These are phyloP conservation scores for Nesogale talazaci DNA, from an alignment of 2,113 vertebrate genomes.

Conservation along the genomic window DNA sequence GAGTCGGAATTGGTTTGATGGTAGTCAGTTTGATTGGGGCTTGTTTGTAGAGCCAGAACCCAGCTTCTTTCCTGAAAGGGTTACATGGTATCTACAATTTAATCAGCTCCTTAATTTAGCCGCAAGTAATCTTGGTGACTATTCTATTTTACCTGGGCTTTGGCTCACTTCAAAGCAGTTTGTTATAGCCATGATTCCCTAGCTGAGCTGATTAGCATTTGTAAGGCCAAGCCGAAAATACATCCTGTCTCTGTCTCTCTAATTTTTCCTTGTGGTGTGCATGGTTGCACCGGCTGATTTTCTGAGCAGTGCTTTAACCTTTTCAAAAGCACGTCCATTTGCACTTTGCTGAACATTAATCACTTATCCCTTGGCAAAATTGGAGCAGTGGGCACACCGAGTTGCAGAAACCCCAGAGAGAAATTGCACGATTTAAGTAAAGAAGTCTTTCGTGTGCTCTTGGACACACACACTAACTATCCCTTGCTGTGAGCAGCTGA, in stretches of 20 bases:
- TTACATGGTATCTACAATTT: slow-evolving; percentile 41
- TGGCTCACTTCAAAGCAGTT: not conserved
- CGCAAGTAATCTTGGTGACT: not conserved
- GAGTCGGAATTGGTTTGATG: too few species aligned
- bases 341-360: slow-evolving; percentile 12
- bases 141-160: slow-evolving; percentile 4
- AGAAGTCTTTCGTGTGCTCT: not conserved
- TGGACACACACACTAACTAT: not conserved
- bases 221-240: slow-evolving; percentile 32
- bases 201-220: slow-evolving; percentile 56
- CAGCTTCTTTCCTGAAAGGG: not conserved
- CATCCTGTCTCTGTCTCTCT: slow-evolving; percentile 19
- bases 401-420: not conserved
- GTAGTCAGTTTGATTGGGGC: too few species aligned
- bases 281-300: slow-evolving; percentile 27
- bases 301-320: slow-evolving; percentile 50
- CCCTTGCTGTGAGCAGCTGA: not conserved
- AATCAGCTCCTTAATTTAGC: not conserved
- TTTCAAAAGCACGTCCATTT: slow-evolving; percentile 54
- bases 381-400: not conserved
- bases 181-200: not conserved
- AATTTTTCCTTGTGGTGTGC: slow-evolving; percentile 38
- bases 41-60: too few species aligned
- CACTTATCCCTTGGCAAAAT: not conserved
- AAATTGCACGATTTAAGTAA: slow-evolving; percentile 28